Conservation (phyloP, 92 coral and sea anemone genomes). For the Paramuricea clavata region DNA sequence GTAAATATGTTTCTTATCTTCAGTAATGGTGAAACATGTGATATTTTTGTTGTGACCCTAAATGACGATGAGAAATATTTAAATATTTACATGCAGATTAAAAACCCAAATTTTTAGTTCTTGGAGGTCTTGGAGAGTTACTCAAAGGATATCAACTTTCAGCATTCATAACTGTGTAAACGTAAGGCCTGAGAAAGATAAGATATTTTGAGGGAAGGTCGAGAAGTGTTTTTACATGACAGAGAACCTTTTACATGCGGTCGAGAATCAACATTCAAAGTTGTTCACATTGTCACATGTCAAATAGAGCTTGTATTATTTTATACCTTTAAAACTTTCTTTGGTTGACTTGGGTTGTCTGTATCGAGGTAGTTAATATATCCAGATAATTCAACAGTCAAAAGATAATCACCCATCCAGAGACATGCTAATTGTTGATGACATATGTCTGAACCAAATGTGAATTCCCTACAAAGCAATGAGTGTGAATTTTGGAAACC, state of each 20-base stretch:
- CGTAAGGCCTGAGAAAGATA: too few species aligned
- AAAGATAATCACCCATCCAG: slow-evolving; percentile 89
- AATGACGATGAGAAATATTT: not conserved
- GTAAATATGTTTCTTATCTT: slow-evolving; percentile 77
- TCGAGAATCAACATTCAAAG: too few species aligned
- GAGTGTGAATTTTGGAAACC: not conserved
- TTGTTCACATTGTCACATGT: too few species aligned
- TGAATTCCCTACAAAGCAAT: slow-evolving; percentile 77
- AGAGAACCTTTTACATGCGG: too few species aligned
- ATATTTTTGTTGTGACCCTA: slow-evolving; percentile 93
- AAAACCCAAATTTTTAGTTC: too few species aligned
- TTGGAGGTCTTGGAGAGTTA: too few species aligned
- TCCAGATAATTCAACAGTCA: slow-evolving; percentile 90
- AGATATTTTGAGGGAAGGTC: too few species aligned
- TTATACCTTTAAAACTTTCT: slow-evolving; percentile 76
- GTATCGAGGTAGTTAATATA: slow-evolving; percentile 85
- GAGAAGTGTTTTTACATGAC: too few species aligned
- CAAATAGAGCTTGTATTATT: not conserved
- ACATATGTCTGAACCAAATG: slow-evolving; percentile 72
- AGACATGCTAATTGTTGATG: slow-evolving; percentile 95
- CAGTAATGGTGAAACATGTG: slow-evolving; percentile 75
- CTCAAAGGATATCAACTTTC: too few species aligned
- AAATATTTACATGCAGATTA: too few species aligned
- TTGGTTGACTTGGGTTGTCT: slow-evolving; percentile 83
- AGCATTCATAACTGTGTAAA: too few species aligned